A percentile compares a stretch with the other conserved stretches of the same genome.
Evolutionary conservation across 2,113 vertebrate species (phyloP).

Genomic region (Hipposideros armiger): DNA sequence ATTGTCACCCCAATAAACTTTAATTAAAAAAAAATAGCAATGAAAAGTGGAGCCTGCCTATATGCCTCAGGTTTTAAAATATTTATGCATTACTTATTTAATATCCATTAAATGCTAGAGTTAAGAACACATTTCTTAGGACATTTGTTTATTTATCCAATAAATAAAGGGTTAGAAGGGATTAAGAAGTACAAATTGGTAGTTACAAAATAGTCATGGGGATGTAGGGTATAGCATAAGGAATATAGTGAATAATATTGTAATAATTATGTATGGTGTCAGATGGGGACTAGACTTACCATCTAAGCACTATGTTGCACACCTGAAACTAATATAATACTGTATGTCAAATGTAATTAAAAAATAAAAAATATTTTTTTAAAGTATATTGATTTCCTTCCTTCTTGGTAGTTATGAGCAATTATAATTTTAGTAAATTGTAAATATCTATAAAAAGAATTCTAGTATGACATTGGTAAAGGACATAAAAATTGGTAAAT

Average conservation of each 20-base stretch:
- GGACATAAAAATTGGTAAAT: background rate
- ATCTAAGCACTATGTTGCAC: no score
- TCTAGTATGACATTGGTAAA: background rate
- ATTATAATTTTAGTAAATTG: background rate
- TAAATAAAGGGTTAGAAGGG: background rate
- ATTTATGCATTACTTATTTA: slow-evolving; percentile 4
- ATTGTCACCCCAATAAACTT: no score
- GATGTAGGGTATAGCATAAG: no score
- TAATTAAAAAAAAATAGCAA: background rate
- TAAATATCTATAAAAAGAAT: background rate
- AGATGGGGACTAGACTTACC: no score
- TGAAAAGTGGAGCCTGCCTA: background rate
- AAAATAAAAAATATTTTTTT: no score
- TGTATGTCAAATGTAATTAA: no score
- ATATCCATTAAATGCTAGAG: background rate
- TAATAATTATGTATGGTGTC: no score
- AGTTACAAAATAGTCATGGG: no score
- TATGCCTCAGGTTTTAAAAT: background rate
- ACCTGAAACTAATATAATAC: no score
- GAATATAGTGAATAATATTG: no score
- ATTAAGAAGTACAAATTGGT: no score
- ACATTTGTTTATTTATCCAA: slow-evolving; percentile 1
- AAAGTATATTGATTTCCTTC: background rate
- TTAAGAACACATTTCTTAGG: slow-evolving; percentile 4
- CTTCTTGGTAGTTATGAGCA: background rate